These are phyloP conservation scores for Carassius auratus DNA, from an alignment of 2,113 vertebrate species.

Conservation along the genomic window DNA sequence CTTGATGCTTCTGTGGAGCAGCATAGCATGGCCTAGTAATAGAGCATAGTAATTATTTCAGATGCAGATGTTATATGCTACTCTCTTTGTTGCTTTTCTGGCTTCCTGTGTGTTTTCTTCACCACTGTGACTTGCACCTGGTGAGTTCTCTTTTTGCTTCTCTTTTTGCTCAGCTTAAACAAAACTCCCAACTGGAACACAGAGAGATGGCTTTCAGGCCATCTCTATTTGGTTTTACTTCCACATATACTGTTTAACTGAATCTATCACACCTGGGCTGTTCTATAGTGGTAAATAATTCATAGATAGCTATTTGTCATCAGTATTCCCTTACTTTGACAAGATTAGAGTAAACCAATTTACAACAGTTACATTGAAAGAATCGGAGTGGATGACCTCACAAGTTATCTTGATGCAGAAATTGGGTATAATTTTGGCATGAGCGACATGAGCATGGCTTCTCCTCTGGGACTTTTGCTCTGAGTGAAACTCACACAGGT, in stretches of 20 bases:
- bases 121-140: constrained; percentile 72
- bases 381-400: constrained; percentile 6
- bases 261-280: background rate
- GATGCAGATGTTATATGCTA: constrained; percentile 54
- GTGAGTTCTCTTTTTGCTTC: constrained; percentile 64
- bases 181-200: constrained; percentile 46
- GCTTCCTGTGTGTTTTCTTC: constrained; percentile 74
- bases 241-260: constrained; percentile 29
- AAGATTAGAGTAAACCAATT: background rate
- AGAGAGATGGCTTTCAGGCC: constrained; percentile 38
- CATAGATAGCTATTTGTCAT: constrained; percentile 32
- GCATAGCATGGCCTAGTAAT: background rate
- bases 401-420: background rate
- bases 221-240: background rate
- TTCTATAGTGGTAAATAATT: constrained; percentile 25
- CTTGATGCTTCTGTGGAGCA: constrained; percentile 46
- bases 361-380: background rate
- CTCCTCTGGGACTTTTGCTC: background rate
- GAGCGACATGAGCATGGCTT: background rate
- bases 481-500: background rate
- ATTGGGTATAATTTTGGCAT: background rate
- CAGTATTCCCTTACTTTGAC: background rate
- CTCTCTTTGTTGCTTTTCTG: constrained; percentile 70
- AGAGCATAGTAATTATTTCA: constrained; percentile 49
- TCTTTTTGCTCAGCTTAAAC: constrained; percentile 64